Base-by-base conservation (phyloP, 2,797 vertebrate genomes). In the Chiroxiphia lanceolata region DNA sequence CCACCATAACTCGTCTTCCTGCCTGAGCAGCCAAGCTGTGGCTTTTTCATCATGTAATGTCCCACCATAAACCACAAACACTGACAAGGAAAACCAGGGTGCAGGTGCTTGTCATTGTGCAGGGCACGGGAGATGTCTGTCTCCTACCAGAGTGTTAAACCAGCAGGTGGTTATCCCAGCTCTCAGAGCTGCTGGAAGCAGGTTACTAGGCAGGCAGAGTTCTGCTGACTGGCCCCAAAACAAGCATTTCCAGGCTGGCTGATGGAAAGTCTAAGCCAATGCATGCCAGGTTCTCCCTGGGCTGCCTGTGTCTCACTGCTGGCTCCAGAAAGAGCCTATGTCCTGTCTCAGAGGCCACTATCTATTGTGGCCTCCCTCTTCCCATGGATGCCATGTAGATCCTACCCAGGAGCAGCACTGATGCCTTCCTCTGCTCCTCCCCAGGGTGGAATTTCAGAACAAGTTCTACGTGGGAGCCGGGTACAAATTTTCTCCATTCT, bases 391-490 rank as follows among this genome's bases (percentile, higher is more conserved):
- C 27, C 7, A 4, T 0, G 0, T 82, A 78, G 21, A 4, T 70
- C 56, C 61, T 80, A 57, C 25, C 45, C 2, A 2, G 1, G 2
- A 13, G 44, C 38, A 45, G 15, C 27, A 25, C 87, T 86, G n/a
- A 93, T 5, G 5, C 4, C 20, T 26, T 7, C 8, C 47, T 94
- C 80, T 79, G 51, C 48, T 76, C 19, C 6, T 74, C 31, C 31
- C 19, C 63, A 98, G 98, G 98, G 98, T 98, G 54, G 98, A 98
- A 91, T 98, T 98, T 95, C 98, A 98, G 96, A 98, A 98, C 95
- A 98, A 98, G 91, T 98, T 98, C 97, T 98, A 98, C 10, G 51
- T 90, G 1, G 98, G 98, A 42, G 94, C 97, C 1, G 98, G 98
- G 8, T 96, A 98, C 96, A 97, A 98, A 90, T 98, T 98, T 94